Percentiles rank a stretch among this genome's conserved stretches.
phyloP scores from a whole-genome alignment of 1,140 invertebrate genomes.

The Bactericera cockerelli region DNA sequence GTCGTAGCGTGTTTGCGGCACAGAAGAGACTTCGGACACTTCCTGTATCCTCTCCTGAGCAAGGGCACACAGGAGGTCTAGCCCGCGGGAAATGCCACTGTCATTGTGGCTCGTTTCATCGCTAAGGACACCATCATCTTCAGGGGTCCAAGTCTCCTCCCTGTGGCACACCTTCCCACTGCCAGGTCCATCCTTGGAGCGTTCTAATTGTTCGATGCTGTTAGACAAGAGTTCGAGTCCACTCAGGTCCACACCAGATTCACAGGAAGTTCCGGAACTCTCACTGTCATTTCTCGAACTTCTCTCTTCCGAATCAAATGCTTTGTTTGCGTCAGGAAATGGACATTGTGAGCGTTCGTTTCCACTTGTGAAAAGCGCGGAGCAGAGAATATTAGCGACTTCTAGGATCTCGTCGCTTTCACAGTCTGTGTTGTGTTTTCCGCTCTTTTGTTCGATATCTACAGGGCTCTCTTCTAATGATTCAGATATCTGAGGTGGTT shows the following conservation, averaged over 20 bases:
- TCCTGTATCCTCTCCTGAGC: conserved; percentile 70
- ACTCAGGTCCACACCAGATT: conserved; percentile 40
- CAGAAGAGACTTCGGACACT: no score
- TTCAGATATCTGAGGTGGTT: no score
- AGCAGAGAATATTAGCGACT: background rate
- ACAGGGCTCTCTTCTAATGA: no score
- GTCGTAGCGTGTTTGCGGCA: no score
- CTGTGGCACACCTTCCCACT: background rate
- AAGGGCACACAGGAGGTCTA: conserved; percentile 65
- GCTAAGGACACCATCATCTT: no score
- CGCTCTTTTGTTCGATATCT: no score
- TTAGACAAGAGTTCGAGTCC: conserved; percentile 66
- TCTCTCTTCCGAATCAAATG: background rate
- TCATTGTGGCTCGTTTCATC: background rate
- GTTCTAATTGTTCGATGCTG: conserved; percentile 57
- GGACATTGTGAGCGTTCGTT: background rate
- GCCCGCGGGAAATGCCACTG: conserved; percentile 34
- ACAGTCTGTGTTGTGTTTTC: no score
- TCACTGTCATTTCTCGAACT: background rate
- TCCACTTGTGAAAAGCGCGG: background rate
- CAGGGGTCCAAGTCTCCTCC: no score
- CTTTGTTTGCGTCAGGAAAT: background rate
- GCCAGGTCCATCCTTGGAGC: background rate
- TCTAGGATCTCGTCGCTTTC: background rate
- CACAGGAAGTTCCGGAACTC: background rate